Conservation (phyloP, 2,797 vertebrate species). For the Sebastes diaconus region DNA sequence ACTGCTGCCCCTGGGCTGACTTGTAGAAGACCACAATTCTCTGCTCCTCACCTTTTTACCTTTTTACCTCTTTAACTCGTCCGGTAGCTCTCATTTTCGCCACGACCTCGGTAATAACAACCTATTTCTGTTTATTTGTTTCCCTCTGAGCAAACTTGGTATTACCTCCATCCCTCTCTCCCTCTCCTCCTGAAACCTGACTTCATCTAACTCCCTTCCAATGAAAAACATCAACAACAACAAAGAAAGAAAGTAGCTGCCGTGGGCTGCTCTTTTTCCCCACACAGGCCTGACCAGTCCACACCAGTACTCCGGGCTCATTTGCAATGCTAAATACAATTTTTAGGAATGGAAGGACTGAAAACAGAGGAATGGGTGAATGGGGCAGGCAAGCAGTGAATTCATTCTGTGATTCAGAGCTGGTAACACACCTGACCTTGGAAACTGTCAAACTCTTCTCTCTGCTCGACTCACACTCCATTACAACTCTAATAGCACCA, state of each 20-base stretch:
- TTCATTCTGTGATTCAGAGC: conserved; percentile 44
- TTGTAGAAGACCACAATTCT: conserved; percentile 33
- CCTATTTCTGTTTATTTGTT: conserved; percentile 45
- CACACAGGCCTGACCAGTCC: conserved; percentile 25
- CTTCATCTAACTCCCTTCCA: conserved; percentile 20
- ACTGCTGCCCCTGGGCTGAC: conserved; percentile 31
- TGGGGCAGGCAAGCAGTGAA: conserved; percentile 33
- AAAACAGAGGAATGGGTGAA: conserved; percentile 22
- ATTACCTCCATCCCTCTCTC: conserved; percentile 33
- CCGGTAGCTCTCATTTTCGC: conserved; percentile 33
- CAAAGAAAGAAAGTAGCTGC: conserved; percentile 26
- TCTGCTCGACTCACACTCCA: conserved; percentile 58
- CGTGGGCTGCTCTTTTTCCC: conserved; percentile 14
- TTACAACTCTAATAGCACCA: conserved; percentile 63
- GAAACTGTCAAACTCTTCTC: conserved; percentile 68
- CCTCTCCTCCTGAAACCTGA: conserved; percentile 18
- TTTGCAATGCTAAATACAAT: conserved; percentile 50
- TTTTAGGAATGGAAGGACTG: conserved; percentile 7
- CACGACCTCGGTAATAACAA: conserved; percentile 46
- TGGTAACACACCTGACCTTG: conserved; percentile 61
- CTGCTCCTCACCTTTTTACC: conserved; percentile 53
- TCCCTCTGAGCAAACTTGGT: conserved; percentile 40
- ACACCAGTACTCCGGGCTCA: background rate
- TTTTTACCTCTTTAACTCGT: conserved; percentile 47
- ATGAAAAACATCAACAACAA: conserved; percentile 31